phyloP scores from a whole-genome alignment of 2,797 vertebrate species.

The Benthosema pterotum region DNA sequence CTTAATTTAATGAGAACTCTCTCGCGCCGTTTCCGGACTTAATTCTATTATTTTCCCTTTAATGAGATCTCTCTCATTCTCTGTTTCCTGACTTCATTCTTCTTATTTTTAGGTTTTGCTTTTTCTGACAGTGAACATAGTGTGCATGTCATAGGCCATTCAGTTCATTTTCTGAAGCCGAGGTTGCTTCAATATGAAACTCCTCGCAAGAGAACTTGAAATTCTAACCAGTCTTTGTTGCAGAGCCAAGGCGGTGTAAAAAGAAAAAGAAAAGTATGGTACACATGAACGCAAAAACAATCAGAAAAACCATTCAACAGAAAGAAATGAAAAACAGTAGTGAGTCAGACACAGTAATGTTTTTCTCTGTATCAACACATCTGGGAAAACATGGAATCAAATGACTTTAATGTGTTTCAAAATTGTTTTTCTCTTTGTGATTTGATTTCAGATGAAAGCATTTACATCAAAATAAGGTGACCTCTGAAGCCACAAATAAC shows the following conservation, averaged over 20 bases:
- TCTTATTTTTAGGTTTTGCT: background rate
- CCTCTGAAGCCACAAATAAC: constrained; percentile 8
- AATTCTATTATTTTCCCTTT: background rate
- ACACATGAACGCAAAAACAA: no score
- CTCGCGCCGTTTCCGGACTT: background rate
- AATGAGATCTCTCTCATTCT: background rate
- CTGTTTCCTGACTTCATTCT: background rate
- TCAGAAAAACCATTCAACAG: no score
- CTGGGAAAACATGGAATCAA: background rate
- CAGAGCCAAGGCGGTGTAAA: no score
- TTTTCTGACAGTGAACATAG: background rate
- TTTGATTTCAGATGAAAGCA: constrained; percentile 7
- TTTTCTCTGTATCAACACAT: background rate
- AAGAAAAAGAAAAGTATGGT: no score
- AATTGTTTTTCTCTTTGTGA: background rate
- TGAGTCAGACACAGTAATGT: no score
- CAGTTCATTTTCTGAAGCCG: background rate
- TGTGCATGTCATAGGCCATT: background rate
- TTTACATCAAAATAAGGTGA: constrained; percentile 10
- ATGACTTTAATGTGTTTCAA: background rate
- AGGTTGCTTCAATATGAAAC: no score
- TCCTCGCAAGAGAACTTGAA: no score
- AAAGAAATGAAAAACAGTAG: no score
- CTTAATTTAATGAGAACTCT: background rate
- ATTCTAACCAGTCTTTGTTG: no score